These are phyloP conservation scores for Steatornis caripensis DNA, from an alignment of 2,113 vertebrate species.

Conservation along the genomic window DNA sequence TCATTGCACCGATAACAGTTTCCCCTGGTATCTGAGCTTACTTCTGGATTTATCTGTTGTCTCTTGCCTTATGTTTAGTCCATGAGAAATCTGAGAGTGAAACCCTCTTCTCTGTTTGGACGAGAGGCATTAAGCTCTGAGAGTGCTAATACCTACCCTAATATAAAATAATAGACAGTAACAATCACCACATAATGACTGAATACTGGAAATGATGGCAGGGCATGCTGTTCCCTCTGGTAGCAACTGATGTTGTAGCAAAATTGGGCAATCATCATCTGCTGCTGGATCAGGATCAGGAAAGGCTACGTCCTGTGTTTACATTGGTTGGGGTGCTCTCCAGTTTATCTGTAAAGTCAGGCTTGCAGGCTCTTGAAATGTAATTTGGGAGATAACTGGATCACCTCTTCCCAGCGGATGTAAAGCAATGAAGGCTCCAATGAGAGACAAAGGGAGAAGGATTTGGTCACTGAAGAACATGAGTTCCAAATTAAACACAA, in stretches of 20 bases:
- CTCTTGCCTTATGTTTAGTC: background rate
- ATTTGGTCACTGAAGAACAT: background rate
- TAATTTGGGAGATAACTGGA: slow-evolving; percentile 34
- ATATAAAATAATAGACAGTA: background rate
- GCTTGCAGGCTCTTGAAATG: background rate
- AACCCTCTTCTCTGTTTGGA: background rate
- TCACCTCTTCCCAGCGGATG: background rate
- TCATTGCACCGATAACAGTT: background rate
- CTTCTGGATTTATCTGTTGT: background rate
- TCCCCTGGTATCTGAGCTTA: background rate
- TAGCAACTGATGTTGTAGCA: background rate
- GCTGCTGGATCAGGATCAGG: background rate
- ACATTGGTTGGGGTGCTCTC: background rate
- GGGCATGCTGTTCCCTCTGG: background rate
- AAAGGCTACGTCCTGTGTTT: background rate
- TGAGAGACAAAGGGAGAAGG: slow-evolving; percentile 12
- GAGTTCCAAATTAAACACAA: slow-evolving; percentile 12
- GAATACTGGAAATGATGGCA: background rate
- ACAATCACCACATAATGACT: background rate
- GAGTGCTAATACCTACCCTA: background rate
- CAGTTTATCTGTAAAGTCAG: slow-evolving; percentile 17
- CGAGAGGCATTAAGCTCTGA: background rate
- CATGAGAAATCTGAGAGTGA: background rate
- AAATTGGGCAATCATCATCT: background rate
- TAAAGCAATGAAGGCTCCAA: background rate